These are phyloP conservation scores for Lepus europaeus DNA, from an alignment of 2,113 vertebrate species.

Conservation along the genomic window DNA sequence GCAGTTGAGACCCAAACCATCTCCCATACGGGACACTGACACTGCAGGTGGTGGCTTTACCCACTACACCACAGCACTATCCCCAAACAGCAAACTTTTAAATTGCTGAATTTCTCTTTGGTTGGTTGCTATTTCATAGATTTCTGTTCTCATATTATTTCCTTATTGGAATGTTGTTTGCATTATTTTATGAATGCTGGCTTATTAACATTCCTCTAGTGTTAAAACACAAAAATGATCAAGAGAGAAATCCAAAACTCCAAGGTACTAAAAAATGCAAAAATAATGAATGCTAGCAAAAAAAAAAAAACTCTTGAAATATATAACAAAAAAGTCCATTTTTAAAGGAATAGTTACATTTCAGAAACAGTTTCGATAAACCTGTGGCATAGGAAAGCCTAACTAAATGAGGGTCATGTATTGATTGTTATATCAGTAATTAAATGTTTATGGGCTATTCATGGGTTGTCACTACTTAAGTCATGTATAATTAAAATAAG, in stretches of 20 bases:
- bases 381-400: not conserved
- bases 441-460: not conserved
- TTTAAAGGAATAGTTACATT: not conserved
- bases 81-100: too few relatives aligned
- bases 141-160: too few relatives aligned
- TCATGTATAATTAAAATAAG: not conserved
- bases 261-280: not conserved
- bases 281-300: not conserved
- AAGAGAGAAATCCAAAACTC: not conserved
- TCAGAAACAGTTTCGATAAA: not conserved
- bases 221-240: not conserved
- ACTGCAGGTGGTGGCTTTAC: too few relatives aligned
- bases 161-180: too few relatives aligned
- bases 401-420: not conserved
- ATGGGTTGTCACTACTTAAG: not conserved
- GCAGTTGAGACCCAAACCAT: too few relatives aligned
- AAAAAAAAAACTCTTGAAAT: not conserved
- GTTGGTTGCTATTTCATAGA: too few relatives aligned
- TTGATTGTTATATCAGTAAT: not conserved
- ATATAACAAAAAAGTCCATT: not conserved
- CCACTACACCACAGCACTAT: too few relatives aligned
- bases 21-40: too few relatives aligned
- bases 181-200: too few relatives aligned
- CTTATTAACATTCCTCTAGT: not conserved
- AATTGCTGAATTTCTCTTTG: too few relatives aligned